Percentiles rank a stretch among this genome's conserved stretches.
Conservation (phyloP, 1,140 invertebrate genomes). For the Streblospio benedicti region DNA sequence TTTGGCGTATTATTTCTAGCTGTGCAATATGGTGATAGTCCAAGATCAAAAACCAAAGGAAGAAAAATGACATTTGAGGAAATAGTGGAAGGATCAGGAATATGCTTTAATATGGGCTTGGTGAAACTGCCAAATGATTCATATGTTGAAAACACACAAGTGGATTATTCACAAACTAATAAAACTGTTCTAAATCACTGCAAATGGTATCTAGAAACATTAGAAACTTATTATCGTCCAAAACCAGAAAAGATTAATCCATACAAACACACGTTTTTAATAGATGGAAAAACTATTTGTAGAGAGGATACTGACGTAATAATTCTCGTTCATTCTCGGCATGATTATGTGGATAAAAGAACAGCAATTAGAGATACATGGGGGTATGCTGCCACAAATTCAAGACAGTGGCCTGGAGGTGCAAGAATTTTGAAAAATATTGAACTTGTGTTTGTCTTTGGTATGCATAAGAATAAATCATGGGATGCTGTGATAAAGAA, state of each 20-base stretch:
- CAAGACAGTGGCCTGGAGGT: conserved; percentile 1
- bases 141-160: too few species aligned
- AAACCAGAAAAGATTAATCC: background rate
- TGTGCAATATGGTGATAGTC: too few species aligned
- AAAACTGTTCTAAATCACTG: too few species aligned
- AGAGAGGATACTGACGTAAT: background rate
- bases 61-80: too few species aligned
- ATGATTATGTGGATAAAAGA: background rate
- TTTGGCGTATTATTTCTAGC: too few species aligned
- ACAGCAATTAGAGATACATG: conserved; percentile 4
- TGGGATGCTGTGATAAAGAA: background rate
- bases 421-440: too few species aligned
- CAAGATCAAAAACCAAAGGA: too few species aligned
- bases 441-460: conserved; percentile 9
- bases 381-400: background rate
- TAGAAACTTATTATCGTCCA: background rate
- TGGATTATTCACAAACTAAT: too few species aligned
- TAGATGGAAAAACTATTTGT: background rate
- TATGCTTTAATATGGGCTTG: too few species aligned
- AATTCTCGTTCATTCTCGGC: conserved; percentile 3
- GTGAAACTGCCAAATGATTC: too few species aligned
- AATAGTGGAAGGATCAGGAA: too few species aligned
- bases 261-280: background rate
- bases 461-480: background rate
- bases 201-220: too few species aligned